Base-by-base conservation (phyloP, 2,113 vertebrate species). In the Cyprinus carpio region DNA sequence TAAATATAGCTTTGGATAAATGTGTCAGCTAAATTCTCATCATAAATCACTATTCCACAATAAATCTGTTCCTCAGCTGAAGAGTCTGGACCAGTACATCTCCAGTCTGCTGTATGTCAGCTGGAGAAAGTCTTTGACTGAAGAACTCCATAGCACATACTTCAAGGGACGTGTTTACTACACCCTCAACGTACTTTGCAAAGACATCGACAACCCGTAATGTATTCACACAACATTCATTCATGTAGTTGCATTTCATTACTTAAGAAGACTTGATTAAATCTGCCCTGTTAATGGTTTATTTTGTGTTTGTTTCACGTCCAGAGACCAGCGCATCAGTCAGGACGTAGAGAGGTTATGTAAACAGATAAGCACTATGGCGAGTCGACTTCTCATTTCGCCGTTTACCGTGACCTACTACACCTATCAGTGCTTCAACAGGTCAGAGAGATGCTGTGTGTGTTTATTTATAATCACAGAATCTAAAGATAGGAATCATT, bases 281-380 rank as follows among this genome's bases (percentile, higher is more conserved):
- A 54, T 54, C 4, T 11, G 2, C 49, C 27, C 9, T 40, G 18
- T 71, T 23, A 71, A 23, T 23, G 67, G 31, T 71, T 71, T 71
- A 6, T 71, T 74, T 3, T 72, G 29, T 88, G 27, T 85, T 7
- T 75, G 37, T 31, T 0, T 88, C 31, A 46, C 11, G 0, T 29
- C 6, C 91, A 99, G 98, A 82, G 98, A 99, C 92, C 98, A 99
- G 94, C 94, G 98, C 6, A 99, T 99, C 93, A 99, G 97, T 91
- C 98, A 99, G 92, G 98, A 99, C 1, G 95, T 94, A 64, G 98
- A 99, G 89, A 93, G 96, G 64, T 93, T 99, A 88, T 99, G 97
- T 92, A 96, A 93, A 82, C 97, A 98, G 92, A 95, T 99, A 92
- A 98, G 97, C 94, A 94, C 93, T 87, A 96, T 98, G 95, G 95